Conservation (phyloP, 2,888 invertebrate species). For the Latheticus oryzae region DNA sequence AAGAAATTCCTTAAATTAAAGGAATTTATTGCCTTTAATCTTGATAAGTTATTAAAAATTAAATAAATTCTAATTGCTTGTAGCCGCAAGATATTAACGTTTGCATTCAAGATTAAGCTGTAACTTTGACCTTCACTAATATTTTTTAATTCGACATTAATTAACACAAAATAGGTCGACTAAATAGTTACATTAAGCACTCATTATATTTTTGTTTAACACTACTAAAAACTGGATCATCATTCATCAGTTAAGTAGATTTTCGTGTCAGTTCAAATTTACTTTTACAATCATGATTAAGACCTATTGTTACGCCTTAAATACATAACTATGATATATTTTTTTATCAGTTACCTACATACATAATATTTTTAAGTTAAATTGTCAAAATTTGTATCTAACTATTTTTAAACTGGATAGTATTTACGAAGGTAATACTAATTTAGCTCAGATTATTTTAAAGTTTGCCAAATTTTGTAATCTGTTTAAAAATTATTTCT, state of each 20-base stretch:
- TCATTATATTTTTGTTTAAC: background rate
- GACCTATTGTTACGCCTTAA: too few relatives aligned
- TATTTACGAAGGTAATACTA: constrained; percentile 9
- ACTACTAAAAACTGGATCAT: constrained; percentile 5
- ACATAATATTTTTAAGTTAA: constrained; percentile 3
- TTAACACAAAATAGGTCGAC: constrained; percentile 6
- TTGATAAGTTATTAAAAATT: too few relatives aligned
- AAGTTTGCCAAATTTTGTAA: background rate
- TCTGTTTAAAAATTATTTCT: background rate
- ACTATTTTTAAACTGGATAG: constrained; percentile 1
- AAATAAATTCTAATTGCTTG: too few relatives aligned
- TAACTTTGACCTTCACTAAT: too few relatives aligned
- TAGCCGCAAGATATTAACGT: too few relatives aligned
- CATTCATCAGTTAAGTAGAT: constrained; percentile 7
- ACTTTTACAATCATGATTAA: too few relatives aligned
- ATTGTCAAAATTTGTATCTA: background rate
- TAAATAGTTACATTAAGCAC: background rate
- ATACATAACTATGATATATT: too few relatives aligned
- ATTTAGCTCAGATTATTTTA: constrained; percentile 9
- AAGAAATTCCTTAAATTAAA: too few relatives aligned
- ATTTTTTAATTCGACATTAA: constrained; percentile 14
- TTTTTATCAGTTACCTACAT: too few relatives aligned
- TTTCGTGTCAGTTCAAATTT: too few relatives aligned
- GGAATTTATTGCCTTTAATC: too few relatives aligned
- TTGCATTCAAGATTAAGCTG: too few relatives aligned